Evolutionary conservation across 2,113 vertebrate genomes (phyloP).

Genomic region (Bagarius yarrelli): DNA sequence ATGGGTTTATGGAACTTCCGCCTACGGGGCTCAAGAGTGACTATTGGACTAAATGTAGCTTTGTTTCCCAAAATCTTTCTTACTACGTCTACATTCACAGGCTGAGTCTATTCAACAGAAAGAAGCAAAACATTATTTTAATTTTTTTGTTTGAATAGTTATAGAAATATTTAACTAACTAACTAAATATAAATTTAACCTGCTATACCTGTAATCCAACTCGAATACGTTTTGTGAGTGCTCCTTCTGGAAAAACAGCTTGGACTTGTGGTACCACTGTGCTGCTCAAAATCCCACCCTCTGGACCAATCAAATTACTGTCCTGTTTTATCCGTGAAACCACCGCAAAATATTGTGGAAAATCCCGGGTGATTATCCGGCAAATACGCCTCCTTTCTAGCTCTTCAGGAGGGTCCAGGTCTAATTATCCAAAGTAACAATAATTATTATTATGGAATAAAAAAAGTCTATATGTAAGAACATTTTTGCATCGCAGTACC

Average conservation of each 20-base stretch:
- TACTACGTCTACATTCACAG: conserved; percentile 82
- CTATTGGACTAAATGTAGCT: conserved; percentile 95
- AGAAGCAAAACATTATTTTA: not conserved
- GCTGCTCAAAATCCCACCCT: conserved; percentile 94
- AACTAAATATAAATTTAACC: not conserved
- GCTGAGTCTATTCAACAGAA: conserved; percentile 79
- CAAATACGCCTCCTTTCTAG: conserved; percentile 94
- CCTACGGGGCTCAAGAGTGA: conserved; percentile 92
- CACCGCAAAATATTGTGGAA: conserved; percentile 96
- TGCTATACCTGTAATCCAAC: conserved; percentile 91
- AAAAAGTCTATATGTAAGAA: not conserved
- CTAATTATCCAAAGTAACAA: conserved; percentile 61
- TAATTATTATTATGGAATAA: not conserved
- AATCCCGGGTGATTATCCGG: conserved; percentile 94
- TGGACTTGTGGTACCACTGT: conserved; percentile 93
- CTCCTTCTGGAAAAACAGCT: conserved; percentile 94
- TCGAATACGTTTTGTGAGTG: conserved; percentile 91
- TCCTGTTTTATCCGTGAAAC: conserved; percentile 96
- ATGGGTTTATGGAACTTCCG: conserved; percentile 99
- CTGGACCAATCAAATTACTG: conserved; percentile 94
- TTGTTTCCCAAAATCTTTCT: conserved; percentile 93
- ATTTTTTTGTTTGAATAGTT: not conserved
- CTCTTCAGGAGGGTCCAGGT: conserved; percentile 87
- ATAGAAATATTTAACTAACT: not conserved
- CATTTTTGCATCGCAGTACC: too few species aligned